These are phyloP conservation scores for Caenorhabditis tropicalis DNA, from an alignment of 1,140 invertebrate species.

Conservation along the genomic window DNA sequence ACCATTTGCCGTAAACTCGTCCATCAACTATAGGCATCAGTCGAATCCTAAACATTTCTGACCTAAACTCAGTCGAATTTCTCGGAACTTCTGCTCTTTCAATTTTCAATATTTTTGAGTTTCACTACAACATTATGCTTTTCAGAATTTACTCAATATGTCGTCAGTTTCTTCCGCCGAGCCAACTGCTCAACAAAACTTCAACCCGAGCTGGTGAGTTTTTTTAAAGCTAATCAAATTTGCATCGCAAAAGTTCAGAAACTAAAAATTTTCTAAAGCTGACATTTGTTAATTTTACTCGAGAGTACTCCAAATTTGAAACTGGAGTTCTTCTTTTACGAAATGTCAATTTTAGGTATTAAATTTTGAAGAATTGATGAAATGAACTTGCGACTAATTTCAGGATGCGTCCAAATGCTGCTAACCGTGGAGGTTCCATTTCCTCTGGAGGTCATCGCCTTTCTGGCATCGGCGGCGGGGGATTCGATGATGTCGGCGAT, in stretches of 20 bases:
- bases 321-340: no score
- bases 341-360: no score
- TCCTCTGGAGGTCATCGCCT: background rate
- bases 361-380: no score
- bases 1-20: background rate
- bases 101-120: background rate
- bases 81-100: background rate
- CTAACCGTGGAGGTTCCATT: background rate
- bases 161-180: conserved; percentile 40
- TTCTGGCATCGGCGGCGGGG: conserved; percentile 6
- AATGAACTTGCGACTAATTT: no score
- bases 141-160: conserved; percentile 17
- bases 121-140: background rate
- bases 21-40: background rate
- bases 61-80: background rate
- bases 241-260: background rate
- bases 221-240: no score
- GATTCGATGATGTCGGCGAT: conserved; percentile 22
- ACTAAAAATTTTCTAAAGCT: no score
- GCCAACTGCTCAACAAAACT: conserved; percentile 38
- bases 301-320: no score
- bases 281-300: no score
- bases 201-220: conserved; percentile 7
- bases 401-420: conserved; percentile 28
- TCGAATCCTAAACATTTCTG: background rate